Conservation (phyloP, 2,888 invertebrate species). For the Hirtodrosophila histrioides region DNA sequence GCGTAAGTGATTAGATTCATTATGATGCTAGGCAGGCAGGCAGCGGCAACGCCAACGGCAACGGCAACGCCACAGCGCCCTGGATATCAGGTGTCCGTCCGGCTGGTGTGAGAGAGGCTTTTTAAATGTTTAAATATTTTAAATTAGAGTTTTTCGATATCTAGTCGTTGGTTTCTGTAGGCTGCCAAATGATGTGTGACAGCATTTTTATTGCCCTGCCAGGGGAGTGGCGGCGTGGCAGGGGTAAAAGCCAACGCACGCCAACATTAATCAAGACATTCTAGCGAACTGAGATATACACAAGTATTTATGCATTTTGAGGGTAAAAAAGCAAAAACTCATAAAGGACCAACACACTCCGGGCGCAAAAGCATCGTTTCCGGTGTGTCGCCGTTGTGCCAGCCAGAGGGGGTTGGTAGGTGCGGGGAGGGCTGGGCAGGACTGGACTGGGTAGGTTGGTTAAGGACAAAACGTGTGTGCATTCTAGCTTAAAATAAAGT, state of each 20-base stretch:
- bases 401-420: background rate
- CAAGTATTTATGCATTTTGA: constrained; percentile 72
- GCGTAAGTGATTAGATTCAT: constrained; percentile 84
- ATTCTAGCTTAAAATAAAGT: constrained; percentile 80
- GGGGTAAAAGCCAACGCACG: constrained; percentile 75
- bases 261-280: constrained; percentile 78
- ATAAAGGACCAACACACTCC: constrained; percentile 69
- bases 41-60: constrained; percentile 31
- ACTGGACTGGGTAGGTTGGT: background rate
- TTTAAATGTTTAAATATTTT: constrained; percentile 47
- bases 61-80: constrained; percentile 15
- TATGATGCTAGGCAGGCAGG: constrained; percentile 73
- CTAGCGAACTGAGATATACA: constrained; percentile 44
- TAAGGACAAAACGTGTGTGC: constrained; percentile 65
- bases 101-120: constrained; percentile 7
- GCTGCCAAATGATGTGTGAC: constrained; percentile 75
- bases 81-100: constrained; percentile 63
- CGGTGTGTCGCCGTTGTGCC: constrained; percentile 67
- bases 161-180: constrained; percentile 5
- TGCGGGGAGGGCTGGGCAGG: background rate
- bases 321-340: constrained; percentile 65
- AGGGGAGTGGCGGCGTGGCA: constrained; percentile 1
- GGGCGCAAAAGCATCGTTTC: constrained; percentile 75
- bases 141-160: constrained; percentile 23
- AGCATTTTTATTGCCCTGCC: constrained; percentile 67